Evolutionary conservation across 2,113 vertebrate species (phyloP), one percentile per base, ranked within the genome.

Genomic region (Chaetops frenatus): DNA sequence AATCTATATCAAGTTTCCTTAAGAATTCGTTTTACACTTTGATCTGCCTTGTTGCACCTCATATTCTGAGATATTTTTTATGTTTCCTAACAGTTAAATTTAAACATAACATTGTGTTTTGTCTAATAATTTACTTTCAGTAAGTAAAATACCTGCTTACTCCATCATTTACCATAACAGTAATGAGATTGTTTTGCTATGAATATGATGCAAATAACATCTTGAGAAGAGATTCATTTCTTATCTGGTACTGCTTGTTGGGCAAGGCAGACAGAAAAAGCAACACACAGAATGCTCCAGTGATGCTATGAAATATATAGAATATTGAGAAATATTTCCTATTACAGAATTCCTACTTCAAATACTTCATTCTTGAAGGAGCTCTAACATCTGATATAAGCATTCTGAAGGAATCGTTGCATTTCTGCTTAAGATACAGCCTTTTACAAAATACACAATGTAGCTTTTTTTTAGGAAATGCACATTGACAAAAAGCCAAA

Each of bases 321-420:
- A 95, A 94, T 96, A 97, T 89, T 70, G 65, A 92, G 81, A 84
- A 88, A 96, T 66, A 76, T 90, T 86, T 80, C n/a, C 12, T 79
- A 45, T 94, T 67, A 90, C 88, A 96, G 97, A 96, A 97, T 89
- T 95, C 73, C 83, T 95, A 40, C 94, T 96, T 96, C 85, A 96
- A 96, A 90, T 51, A 88, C 97, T 93, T 81, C 45, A 62, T 95
- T 96, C 91, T 72, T 87, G 90, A 78, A 96, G 88, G 69, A 96
- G 74, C 92, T 94, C 92, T 90, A 66, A 95, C 80, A 92, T 83
- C 83, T 81, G 77, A 96, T 95, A 96, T 64, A 88, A 77, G 27
- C 58, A 95, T 89, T 94, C 83, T 86, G 48, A 6, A 96, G 92
- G 67, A 95, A 95, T 97, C 94, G 57, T 65, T 96, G 90, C 48